These are phyloP conservation scores for Diarsia dahlii DNA, from an alignment of 2,888 invertebrate genomes.

Conservation along the genomic window DNA sequence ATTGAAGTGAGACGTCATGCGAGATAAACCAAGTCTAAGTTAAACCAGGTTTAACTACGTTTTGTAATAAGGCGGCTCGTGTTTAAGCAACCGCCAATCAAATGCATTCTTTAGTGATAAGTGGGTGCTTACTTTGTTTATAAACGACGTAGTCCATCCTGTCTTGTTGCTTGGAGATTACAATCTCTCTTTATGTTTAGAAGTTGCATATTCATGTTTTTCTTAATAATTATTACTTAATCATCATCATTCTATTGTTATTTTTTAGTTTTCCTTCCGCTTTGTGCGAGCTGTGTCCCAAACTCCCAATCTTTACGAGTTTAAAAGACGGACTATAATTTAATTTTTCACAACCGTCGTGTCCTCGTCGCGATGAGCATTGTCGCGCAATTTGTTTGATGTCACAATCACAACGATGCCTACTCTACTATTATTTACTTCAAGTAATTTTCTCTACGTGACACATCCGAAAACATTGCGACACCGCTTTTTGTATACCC, in stretches of 20 bases:
- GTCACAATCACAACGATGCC: constrained; percentile 72
- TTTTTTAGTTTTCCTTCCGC: not conserved
- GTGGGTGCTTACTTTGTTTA: constrained; percentile 5
- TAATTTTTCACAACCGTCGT: constrained; percentile 65
- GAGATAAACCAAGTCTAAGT: too few relatives aligned
- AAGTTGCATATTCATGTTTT: not conserved
- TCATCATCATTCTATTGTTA: not conserved
- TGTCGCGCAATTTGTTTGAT: constrained; percentile 70
- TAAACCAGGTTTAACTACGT: too few relatives aligned
- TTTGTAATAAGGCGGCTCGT: too few relatives aligned
- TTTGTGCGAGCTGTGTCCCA: not conserved
- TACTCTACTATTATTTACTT: constrained; percentile 69
- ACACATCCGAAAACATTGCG: constrained; percentile 75
- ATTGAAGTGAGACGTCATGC: too few relatives aligned
- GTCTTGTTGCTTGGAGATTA: constrained; percentile 2
- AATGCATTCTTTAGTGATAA: constrained; percentile 4
- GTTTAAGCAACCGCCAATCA: constrained; percentile 1
- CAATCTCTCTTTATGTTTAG: not conserved
- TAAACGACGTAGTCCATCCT: not conserved
- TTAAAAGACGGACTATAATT: constrained; percentile 34
- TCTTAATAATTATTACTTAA: not conserved
- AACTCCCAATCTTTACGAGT: constrained; percentile 3
- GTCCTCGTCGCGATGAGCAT: constrained; percentile 56
- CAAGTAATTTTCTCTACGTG: constrained; percentile 72
- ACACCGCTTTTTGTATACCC: constrained; percentile 57